Evolutionary conservation across 2,888 invertebrate genomes (phyloP).

Genomic region (Tetrapedia diversipes): DNA sequence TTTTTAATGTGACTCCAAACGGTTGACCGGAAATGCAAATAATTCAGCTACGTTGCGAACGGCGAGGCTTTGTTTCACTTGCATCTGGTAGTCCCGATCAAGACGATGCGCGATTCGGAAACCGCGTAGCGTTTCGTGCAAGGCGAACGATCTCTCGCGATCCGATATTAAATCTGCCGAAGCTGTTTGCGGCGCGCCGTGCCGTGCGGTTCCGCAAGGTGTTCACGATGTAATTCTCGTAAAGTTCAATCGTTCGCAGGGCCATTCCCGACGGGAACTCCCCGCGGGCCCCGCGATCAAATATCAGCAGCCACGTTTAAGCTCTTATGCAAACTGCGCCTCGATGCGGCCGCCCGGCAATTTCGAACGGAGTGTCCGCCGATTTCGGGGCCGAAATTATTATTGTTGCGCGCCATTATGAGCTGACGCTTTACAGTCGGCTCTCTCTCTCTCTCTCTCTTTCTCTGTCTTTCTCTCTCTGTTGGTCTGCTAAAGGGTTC

Average conservation of each 20-base stretch:
- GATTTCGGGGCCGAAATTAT: conserved; percentile 16
- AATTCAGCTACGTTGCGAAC: too few species aligned
- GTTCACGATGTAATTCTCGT: conserved; percentile 68
- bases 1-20: too few species aligned
- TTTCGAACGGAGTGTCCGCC: conserved; percentile 31
- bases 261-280: conserved; percentile 49
- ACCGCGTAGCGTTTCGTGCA: too few species aligned
- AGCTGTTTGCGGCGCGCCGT: conserved; percentile 49
- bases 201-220: conserved; percentile 57
- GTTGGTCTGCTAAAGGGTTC: neutral
- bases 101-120: conserved; percentile 14
- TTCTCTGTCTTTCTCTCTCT: too few species aligned
- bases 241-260: conserved; percentile 67
- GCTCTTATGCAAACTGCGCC: conserved; percentile 50
- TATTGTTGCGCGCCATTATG: conserved; percentile 26
- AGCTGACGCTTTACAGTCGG: neutral
- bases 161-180: conserved; percentile 44
- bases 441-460: too few species aligned
- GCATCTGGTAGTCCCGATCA: too few species aligned
- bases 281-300: conserved; percentile 56
- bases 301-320: conserved; percentile 46
- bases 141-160: neutral
- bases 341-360: conserved; percentile 33
- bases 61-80: too few species aligned
- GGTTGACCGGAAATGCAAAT: too few species aligned